Percentiles rank a stretch among this genome's conserved stretches.
phyloP scores from a whole-genome alignment of 2,797 vertebrate genomes.

The Esox lucius region DNA sequence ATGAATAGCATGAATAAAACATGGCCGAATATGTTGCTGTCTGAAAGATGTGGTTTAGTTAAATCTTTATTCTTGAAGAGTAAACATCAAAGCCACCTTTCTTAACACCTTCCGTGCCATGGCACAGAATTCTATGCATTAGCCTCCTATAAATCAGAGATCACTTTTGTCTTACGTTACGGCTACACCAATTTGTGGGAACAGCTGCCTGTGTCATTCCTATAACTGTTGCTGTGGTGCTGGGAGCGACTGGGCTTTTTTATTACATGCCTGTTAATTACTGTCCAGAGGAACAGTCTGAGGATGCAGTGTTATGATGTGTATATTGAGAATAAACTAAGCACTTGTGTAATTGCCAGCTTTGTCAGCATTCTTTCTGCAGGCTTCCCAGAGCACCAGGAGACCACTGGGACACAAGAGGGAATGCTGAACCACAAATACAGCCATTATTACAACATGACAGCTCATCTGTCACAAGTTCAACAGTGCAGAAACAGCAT shows the following conservation, averaged over 20 bases:
- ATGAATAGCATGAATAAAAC: conserved; percentile 43
- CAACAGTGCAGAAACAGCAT: background rate
- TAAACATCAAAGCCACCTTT: conserved; percentile 41
- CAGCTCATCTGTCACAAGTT: background rate
- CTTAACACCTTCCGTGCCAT: background rate
- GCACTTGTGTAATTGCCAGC: conserved; percentile 22
- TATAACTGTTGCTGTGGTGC: background rate
- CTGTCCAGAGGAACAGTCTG: conserved; percentile 9
- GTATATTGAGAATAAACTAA: conserved; percentile 11
- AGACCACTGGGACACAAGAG: conserved; percentile 7
- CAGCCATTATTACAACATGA: conserved; percentile 2
- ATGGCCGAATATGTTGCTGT: conserved; percentile 14
- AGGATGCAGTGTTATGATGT: background rate
- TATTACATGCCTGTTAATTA: conserved; percentile 23
- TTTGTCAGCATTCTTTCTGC: conserved; percentile 8
- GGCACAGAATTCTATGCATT: background rate
- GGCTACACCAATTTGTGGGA: background rate
- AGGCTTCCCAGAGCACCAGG: conserved; percentile 2
- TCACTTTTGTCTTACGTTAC: background rate
- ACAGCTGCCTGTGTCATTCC: background rate
- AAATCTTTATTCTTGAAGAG: conserved; percentile 35
- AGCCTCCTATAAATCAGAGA: background rate
- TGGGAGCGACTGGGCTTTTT: conserved; percentile 5
- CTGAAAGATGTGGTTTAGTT: conserved; percentile 6
- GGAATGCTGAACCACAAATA: conserved; percentile 8